These are phyloP conservation scores for Platycnemis pennipes DNA, from an alignment of 2,888 invertebrate genomes.

Conservation along the genomic window DNA sequence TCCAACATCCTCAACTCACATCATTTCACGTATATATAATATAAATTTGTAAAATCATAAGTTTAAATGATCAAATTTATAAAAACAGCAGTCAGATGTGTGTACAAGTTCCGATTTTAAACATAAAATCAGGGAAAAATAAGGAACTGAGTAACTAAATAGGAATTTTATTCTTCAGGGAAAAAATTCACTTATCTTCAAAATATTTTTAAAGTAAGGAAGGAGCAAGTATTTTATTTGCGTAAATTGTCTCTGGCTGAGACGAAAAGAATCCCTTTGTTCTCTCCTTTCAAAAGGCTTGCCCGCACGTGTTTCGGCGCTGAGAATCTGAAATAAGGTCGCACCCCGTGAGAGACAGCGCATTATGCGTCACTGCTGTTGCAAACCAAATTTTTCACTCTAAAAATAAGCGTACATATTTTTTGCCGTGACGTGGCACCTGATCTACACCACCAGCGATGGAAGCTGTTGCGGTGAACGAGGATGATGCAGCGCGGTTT, in stretches of 20 bases:
- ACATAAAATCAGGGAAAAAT: no score
- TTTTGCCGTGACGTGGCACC: background rate
- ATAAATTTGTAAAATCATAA: no score
- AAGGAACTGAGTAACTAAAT: no score
- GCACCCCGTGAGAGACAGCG: background rate
- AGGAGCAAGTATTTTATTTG: background rate
- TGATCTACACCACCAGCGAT: background rate
- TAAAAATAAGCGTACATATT: background rate
- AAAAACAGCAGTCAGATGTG: no score
- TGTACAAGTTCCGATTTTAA: no score
- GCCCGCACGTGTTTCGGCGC: background rate
- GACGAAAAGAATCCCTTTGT: background rate
- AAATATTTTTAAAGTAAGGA: no score
- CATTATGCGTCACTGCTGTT: slow-evolving; percentile 23
- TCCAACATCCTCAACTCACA: no score
- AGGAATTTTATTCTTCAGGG: no score
- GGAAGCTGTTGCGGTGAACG: background rate
- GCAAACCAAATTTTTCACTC: slow-evolving; percentile 22
- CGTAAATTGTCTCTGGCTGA: background rate
- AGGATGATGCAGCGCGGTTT: background rate
- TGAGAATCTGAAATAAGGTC: slow-evolving; percentile 19
- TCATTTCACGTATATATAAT: no score
- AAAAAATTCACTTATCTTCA: no score
- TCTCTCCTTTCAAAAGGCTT: background rate
- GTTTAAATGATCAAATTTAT: no score